Evolutionary conservation across 2,797 vertebrate species (phyloP).

Genomic region (Remorina albescens): DNA sequence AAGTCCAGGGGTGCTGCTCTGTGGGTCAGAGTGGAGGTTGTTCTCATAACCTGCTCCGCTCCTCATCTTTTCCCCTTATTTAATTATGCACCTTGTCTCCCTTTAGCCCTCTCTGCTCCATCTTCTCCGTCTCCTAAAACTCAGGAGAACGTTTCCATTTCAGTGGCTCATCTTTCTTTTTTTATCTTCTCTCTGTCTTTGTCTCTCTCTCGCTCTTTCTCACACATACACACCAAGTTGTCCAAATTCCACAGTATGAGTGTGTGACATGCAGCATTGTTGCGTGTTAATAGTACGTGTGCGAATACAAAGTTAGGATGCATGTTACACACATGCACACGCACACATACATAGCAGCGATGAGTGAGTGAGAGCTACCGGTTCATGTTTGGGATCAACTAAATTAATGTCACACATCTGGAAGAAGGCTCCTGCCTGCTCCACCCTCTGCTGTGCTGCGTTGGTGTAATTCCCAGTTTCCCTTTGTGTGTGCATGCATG

Average conservation of each 20-base stretch:
- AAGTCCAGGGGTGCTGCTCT: slow-evolving; percentile 82
- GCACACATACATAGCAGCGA: slow-evolving; percentile 50
- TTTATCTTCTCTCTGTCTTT: slow-evolving; percentile 1
- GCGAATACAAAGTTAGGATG: slow-evolving; percentile 16
- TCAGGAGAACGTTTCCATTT: slow-evolving; percentile 13
- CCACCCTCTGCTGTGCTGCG: slow-evolving; percentile 82
- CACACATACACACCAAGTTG: background rate
- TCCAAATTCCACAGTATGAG: slow-evolving; percentile 2
- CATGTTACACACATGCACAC: slow-evolving; percentile 28
- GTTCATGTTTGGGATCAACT: slow-evolving; percentile 84
- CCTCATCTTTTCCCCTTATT: slow-evolving; percentile 59
- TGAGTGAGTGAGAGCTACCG: slow-evolving; percentile 84
- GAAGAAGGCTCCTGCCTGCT: slow-evolving; percentile 81
- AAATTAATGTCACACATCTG: slow-evolving; percentile 85
- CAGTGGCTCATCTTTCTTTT: background rate
- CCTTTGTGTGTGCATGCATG: slow-evolving; percentile 53
- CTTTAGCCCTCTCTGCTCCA: slow-evolving; percentile 11
- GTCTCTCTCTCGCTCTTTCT: too few relatives aligned
- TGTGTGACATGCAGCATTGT: slow-evolving; percentile 7
- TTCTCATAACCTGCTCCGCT: slow-evolving; percentile 83
- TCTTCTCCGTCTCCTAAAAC: slow-evolving; percentile 33
- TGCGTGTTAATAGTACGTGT: slow-evolving; percentile 36
- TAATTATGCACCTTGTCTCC: slow-evolving; percentile 49
- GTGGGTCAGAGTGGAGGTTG: slow-evolving; percentile 80
- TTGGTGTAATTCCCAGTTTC: slow-evolving; percentile 84